phyloP scores from a whole-genome alignment of 2,888 invertebrate genomes.

The Luperina testacea region DNA sequence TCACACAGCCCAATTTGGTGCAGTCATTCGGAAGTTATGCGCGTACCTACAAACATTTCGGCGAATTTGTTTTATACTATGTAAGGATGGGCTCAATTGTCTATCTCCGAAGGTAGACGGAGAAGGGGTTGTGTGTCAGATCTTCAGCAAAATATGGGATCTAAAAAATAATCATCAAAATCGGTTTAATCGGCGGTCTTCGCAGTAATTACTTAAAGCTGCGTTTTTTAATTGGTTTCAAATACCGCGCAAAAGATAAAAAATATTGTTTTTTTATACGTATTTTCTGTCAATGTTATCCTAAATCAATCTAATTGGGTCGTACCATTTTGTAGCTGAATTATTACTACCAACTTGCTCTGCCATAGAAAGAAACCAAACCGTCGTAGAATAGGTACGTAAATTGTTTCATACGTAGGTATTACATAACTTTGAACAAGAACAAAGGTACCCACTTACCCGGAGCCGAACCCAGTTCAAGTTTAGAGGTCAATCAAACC shows the following conservation, averaged over 20 bases:
- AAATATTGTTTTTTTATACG: neutral
- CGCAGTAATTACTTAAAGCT: no score
- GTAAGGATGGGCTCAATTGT: neutral
- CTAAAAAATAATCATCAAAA: neutral
- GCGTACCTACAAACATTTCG: no score
- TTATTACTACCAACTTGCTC: neutral
- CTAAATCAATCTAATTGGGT: neutral
- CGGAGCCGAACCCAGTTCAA: constrained; percentile 3
- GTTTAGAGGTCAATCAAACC: constrained; percentile 33
- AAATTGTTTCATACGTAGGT: constrained; percentile 18
- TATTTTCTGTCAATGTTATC: neutral
- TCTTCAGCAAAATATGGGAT: neutral
- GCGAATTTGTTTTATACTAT: no score
- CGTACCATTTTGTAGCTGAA: neutral
- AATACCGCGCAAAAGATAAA: neutral
- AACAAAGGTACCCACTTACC: constrained; percentile 9
- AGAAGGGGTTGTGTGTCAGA: neutral
- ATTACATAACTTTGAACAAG: constrained; percentile 19
- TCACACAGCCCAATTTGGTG: no score
- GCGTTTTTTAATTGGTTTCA: no score
- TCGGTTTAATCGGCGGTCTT: no score
- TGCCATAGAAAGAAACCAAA: constrained; percentile 12
- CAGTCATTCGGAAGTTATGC: no score
- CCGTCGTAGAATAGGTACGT: constrained; percentile 17
- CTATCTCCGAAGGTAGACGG: neutral